A percentile compares a stretch with the other conserved stretches of the same genome.
Evolutionary conservation across 2,797 vertebrate species (phyloP).

Genomic region (Pogoniulus pusillus): DNA sequence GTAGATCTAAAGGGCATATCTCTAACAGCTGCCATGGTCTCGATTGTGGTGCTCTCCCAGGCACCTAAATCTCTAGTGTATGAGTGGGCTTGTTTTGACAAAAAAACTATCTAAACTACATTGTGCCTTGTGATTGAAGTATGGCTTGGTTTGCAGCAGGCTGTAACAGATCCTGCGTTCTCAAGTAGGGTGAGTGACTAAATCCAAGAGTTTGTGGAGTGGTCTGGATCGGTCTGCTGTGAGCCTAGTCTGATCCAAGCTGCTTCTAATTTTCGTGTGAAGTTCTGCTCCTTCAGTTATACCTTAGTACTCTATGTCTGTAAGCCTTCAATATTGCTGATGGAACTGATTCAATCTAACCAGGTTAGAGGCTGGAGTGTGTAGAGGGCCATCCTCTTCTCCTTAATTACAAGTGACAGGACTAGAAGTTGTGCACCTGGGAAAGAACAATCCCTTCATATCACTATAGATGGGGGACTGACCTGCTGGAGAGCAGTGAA

Average conservation of each 20-base stretch:
- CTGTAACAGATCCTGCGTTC: neutral
- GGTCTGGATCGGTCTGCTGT: neutral
- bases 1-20: neutral
- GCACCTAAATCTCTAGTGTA: fast-evolving
- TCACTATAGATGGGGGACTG: too few species aligned
- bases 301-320: neutral
- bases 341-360: neutral
- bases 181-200: neutral
- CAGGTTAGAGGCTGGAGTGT: too few species aligned
- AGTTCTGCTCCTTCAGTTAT: neutral
- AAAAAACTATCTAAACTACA: fast-evolving
- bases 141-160: neutral
- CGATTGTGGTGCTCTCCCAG: neutral
- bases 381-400: too few species aligned
- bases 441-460: too few species aligned
- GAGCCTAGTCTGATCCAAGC: neutral
- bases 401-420: too few species aligned
- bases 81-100: neutral
- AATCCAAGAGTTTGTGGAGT: neutral
- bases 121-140: neutral
- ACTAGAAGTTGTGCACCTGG: too few species aligned
- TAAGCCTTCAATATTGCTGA: neutral
- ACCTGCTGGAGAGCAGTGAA: too few species aligned
- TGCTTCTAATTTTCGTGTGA: neutral
- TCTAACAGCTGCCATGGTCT: neutral